Conservation (phyloP, 2,797 vertebrate genomes). For the Cichlasoma orientale region DNA sequence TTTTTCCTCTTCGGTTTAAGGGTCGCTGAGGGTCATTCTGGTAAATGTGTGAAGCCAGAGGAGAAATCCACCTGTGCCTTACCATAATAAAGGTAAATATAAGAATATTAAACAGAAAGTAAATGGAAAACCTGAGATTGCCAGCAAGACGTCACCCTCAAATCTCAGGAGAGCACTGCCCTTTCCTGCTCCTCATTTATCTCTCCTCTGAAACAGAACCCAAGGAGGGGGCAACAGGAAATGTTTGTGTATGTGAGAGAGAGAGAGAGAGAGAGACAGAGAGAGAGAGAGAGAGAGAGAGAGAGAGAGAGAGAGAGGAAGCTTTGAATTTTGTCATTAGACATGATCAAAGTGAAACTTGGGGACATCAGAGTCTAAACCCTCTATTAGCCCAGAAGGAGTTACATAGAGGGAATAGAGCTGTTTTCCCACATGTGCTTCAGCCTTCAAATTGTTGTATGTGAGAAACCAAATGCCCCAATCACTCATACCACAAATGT, state of each 20-base stretch:
- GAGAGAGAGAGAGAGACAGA: not conserved
- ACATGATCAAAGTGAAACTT: constrained; percentile 38
- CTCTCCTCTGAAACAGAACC: not conserved
- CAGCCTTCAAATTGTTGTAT: not conserved
- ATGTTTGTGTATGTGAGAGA: not conserved
- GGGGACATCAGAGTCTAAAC: constrained; percentile 36
- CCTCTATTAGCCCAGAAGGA: constrained; percentile 13
- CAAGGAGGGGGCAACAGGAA: not conserved
- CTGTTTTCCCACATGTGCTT: not conserved
- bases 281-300: not conserved
- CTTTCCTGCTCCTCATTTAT: constrained; percentile 50
- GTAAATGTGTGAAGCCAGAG: constrained; percentile 7
- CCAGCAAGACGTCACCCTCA: not conserved
- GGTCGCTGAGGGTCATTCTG: not conserved
- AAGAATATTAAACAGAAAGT: not conserved
- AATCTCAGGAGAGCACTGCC: constrained; percentile 3
- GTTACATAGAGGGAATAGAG: not conserved
- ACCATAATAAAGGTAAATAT: constrained; percentile 8
- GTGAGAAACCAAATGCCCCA: not conserved
- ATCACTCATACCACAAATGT: not conserved
- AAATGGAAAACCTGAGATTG: constrained; percentile 9
- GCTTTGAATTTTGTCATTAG: constrained; percentile 36
- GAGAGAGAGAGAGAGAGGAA: not conserved
- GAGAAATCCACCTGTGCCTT: not conserved
- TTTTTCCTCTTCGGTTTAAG: not conserved